These are phyloP conservation scores for Heliconius hewitsoni DNA, from an alignment of 1,140 invertebrate species.

Conservation along the genomic window DNA sequence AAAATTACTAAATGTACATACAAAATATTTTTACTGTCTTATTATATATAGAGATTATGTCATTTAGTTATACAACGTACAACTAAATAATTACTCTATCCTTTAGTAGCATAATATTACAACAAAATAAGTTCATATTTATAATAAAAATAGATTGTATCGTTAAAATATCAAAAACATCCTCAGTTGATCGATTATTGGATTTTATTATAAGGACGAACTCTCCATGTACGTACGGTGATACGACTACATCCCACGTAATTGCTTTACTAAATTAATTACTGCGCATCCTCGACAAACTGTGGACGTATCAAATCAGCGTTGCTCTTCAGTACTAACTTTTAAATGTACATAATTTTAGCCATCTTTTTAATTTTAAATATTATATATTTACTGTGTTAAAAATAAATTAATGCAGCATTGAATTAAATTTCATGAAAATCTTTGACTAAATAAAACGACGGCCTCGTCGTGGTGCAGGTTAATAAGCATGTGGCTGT, in stretches of 20 bases:
- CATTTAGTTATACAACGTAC: no score
- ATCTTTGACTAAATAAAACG: no score
- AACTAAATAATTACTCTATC: no score
- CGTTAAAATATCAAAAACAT: neutral
- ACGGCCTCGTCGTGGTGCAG: no score
- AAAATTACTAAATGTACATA: no score
- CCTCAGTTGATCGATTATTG: neutral
- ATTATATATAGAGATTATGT: no score
- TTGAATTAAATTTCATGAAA: no score
- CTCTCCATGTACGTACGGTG: neutral
- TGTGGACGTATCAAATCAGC: neutral
- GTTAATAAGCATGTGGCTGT: no score
- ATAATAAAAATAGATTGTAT: neutral
- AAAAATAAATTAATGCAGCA: no score
- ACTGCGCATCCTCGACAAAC: slow-evolving; percentile 4
- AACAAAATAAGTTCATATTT: neutral
- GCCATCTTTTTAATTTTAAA: neutral
- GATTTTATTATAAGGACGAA: neutral
- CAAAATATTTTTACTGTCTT: no score
- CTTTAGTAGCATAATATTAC: no score
- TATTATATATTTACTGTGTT: no score
- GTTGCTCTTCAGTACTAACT: neutral
- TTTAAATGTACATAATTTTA: neutral
- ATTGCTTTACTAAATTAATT: neutral
- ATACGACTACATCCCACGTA: slow-evolving; percentile 6